These are phyloP conservation scores for Ascaphus truei DNA, from an alignment of 2,113 vertebrate genomes.

Conservation along the genomic window DNA sequence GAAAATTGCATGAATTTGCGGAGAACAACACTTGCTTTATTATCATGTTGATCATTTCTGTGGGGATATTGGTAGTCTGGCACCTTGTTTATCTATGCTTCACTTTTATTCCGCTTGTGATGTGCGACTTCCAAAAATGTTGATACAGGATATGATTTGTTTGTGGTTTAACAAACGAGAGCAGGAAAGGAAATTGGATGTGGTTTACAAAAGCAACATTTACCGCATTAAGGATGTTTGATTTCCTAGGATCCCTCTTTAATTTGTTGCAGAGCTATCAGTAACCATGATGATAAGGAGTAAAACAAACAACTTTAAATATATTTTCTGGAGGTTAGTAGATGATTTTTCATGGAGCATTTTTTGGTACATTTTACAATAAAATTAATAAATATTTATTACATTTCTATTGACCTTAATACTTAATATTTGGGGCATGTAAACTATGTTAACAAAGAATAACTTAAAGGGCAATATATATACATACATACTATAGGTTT, in stretches of 20 bases:
- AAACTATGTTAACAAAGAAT: no score
- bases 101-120: background rate
- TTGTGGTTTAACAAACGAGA: background rate
- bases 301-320: background rate
- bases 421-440: no score
- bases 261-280: background rate
- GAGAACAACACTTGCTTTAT: background rate
- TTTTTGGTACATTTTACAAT: no score
- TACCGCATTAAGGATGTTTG: conserved; percentile 16
- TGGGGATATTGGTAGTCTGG: background rate
- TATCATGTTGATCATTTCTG: background rate
- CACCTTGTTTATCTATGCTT: background rate
- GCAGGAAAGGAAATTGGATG: conserved; percentile 15
- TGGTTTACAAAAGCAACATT: background rate
- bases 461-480: no score
- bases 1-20: no score
- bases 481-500: no score
- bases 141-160: conserved; percentile 24
- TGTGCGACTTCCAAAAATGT: background rate
- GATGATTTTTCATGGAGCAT: no score
- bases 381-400: no score
- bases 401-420: no score
- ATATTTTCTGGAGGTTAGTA: background rate
- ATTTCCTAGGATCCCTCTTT: background rate
- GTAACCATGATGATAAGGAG: background rate